Percentiles rank a stretch among this genome's conserved stretches.
phyloP scores from a whole-genome alignment of 2,797 vertebrate genomes.

The Paedocypris micromegethes region DNA sequence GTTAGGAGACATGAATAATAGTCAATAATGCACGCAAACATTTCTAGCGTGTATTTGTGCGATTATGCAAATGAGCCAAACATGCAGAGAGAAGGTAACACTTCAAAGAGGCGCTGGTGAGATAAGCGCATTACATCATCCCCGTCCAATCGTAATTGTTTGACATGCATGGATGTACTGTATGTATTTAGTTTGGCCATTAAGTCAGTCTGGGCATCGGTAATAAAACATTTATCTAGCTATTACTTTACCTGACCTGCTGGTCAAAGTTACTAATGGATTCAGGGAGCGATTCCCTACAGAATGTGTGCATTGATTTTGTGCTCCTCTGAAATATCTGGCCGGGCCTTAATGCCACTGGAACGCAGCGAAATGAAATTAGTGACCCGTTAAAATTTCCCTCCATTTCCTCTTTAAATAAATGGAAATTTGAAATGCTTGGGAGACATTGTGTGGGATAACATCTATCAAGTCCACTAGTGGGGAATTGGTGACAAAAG shows the following conservation, averaged over 20 bases:
- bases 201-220: constrained; percentile 81
- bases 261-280: constrained; percentile 86
- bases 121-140: constrained; percentile 40
- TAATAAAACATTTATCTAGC: constrained; percentile 94
- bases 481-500: constrained; percentile 52
- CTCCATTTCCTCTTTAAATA: constrained; percentile 73
- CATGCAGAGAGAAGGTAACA: constrained; percentile 8
- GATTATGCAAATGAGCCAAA: neutral
- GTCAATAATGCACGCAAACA: constrained; percentile 25
- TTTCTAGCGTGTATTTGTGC: neutral
- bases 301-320: constrained; percentile 75
- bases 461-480: constrained; percentile 49
- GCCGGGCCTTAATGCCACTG: constrained; percentile 68
- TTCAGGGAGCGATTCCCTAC: constrained; percentile 75
- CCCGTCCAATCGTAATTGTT: constrained; percentile 58
- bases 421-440: constrained; percentile 66
- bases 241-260: constrained; percentile 91
- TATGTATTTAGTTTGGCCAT: constrained; percentile 71
- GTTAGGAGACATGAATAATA: constrained; percentile 8
- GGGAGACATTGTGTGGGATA: constrained; percentile 56
- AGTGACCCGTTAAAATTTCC: constrained; percentile 73
- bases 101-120: constrained; percentile 18
- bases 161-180: constrained; percentile 63
- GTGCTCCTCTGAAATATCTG: constrained; percentile 79
- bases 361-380: constrained; percentile 76